phyloP scores from a whole-genome alignment of 2,797 vertebrate species.

The Molossus alvarezi region DNA sequence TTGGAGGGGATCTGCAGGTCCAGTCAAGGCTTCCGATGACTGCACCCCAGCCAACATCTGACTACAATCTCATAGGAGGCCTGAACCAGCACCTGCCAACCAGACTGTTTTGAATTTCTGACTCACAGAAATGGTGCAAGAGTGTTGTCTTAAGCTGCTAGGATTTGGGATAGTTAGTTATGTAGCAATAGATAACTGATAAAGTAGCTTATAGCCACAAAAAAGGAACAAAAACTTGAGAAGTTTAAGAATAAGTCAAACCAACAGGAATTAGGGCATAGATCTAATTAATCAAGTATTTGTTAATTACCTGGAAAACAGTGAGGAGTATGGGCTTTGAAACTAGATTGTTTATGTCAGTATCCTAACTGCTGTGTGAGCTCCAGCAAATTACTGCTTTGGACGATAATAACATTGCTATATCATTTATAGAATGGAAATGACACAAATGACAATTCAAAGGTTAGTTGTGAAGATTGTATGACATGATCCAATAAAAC shows the following conservation, averaged over 20 bases:
- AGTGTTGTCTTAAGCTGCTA: background rate
- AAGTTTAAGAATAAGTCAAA: background rate
- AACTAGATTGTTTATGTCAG: background rate
- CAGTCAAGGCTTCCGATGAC: background rate
- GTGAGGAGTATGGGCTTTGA: background rate
- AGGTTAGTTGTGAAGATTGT: background rate
- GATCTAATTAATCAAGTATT: background rate
- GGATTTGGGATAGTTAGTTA: conserved; percentile 1
- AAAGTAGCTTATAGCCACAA: background rate
- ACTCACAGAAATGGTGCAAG: background rate
- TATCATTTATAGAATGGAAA: background rate
- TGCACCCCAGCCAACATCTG: no score
- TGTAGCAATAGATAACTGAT: background rate
- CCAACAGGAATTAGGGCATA: background rate
- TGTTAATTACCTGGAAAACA: background rate
- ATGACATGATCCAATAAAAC: conserved; percentile 37
- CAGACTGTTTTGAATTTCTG: background rate
- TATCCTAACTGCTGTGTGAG: background rate
- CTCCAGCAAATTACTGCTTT: background rate
- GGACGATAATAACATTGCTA: background rate
- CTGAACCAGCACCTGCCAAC: background rate
- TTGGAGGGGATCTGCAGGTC: background rate
- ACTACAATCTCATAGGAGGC: background rate
- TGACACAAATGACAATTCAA: background rate
- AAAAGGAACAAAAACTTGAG: conserved; percentile 9